Conservation (phyloP, 2,113 vertebrate genomes). For the Carollia perspicillata region DNA sequence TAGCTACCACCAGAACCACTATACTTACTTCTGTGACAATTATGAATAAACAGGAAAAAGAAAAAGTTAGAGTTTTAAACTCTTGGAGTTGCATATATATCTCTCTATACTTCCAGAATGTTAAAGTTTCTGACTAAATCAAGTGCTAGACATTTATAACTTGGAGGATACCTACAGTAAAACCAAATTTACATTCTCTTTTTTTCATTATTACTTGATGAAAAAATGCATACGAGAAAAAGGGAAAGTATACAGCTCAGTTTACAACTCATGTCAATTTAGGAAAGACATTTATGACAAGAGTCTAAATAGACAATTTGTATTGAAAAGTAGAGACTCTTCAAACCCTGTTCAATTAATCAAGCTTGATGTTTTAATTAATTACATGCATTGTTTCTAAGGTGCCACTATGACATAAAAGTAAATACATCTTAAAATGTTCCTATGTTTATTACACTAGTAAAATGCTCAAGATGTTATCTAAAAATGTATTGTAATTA, state of each 20-base stretch:
- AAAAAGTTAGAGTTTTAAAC: not conserved
- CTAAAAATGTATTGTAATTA: not conserved
- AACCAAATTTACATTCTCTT: not conserved
- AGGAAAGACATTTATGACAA: not conserved
- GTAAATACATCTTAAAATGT: not conserved
- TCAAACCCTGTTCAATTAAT: not conserved
- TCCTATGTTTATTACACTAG: not conserved
- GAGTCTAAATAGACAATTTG: not conserved
- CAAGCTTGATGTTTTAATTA: not conserved
- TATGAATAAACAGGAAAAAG: not conserved
- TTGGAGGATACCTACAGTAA: not conserved
- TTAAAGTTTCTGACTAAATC: not conserved
- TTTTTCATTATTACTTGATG: not conserved
- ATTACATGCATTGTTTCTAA: not conserved
- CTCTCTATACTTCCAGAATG: not conserved
- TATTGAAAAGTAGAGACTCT: not conserved
- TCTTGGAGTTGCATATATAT: not conserved
- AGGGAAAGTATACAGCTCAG: slow-evolving; percentile 35
- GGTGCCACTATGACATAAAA: not conserved
- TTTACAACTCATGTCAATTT: slow-evolving; percentile 59
- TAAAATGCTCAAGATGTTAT: not conserved
- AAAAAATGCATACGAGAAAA: slow-evolving; percentile 56
- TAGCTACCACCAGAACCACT: not conserved
- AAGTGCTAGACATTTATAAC: not conserved
- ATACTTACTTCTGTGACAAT: not conserved